Base-by-base conservation (phyloP, 1,140 invertebrate genomes). In the Drosophila cardini region DNA sequence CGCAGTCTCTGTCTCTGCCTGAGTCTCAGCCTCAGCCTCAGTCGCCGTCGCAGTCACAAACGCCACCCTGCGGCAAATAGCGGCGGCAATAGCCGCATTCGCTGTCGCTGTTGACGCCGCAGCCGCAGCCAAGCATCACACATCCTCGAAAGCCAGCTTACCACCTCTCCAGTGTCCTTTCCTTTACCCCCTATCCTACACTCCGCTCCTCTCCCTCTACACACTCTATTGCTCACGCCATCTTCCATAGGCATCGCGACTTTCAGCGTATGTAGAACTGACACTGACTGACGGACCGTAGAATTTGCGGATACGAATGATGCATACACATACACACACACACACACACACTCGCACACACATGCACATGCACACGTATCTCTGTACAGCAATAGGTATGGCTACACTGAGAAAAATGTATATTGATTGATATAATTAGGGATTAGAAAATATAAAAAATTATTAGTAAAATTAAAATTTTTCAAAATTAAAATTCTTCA, bases 11-110 rank as follows among this genome's bases (percentile, higher is more conserved):
- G 21, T 26, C 21, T 26, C 21, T 26, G 21, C 5, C 21, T 26
- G 4, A 26, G 21, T 4, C 21, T 21, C 21, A 21, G 21, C 21
- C 21, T 26, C 21, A 26, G 21, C 4, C 21, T 3, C 21, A 3
- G 21, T 26, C 21, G 21, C 21, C 21, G 21, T 26, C 21, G 21
- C 21, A 26, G 21, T 26, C 21, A 26, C 21, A 26, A 26, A 26
- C 53, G 58, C 76, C 76, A 75, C 76, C 76, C 76, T 75, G 76
- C 76, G 76, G 76, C 76, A 78, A 75, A 74, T 58, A 77, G 71
- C 64, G 58, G 73, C 55, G 40, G 32, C 38, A 40, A 69, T 36
- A 30, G 56, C 32, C 10, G 46, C 53, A 34, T 4, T 34, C 26
- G 55, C 40, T 13, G 55, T 34, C 18, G 48, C 52, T 15, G 42